A percentile compares a stretch with the other conserved stretches of the same genome.
phyloP scores from a whole-genome alignment of 2,113 vertebrate species.

The Hemicordylus capensis region DNA sequence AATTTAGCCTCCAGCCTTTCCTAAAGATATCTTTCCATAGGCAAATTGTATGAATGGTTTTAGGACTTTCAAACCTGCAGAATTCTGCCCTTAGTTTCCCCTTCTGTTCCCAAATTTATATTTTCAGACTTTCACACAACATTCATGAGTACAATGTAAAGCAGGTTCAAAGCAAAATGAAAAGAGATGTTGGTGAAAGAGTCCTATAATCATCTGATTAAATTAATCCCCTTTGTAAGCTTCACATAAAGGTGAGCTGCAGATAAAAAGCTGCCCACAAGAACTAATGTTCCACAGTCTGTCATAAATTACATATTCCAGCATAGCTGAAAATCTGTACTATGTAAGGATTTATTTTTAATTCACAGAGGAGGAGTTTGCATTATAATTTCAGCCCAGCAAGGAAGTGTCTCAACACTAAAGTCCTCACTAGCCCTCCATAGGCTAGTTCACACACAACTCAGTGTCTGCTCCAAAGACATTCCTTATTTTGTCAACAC shows the following conservation, averaged over 20 bases:
- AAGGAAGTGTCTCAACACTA: neutral
- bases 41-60: neutral
- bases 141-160: constrained; percentile 29
- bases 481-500: neutral
- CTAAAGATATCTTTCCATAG: neutral
- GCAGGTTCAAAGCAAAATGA: constrained; percentile 46
- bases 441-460: neutral
- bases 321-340: constrained; percentile 23
- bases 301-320: constrained; percentile 30
- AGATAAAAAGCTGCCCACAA: constrained; percentile 40
- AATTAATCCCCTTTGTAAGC: constrained; percentile 55
- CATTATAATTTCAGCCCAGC: neutral
- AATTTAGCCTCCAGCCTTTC: no score
- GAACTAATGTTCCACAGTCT: neutral
- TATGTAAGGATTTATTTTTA: constrained; percentile 20
- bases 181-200: constrained; percentile 32
- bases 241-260: constrained; percentile 50
- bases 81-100: neutral
- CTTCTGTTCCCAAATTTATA: neutral
- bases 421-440: no score
- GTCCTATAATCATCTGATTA: constrained; percentile 61
- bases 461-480: neutral
- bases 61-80: neutral
- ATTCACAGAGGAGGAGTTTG: constrained; percentile 9
- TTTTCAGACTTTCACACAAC: neutral